phyloP scores from a whole-genome alignment of 2,113 vertebrate species.

The Aix galericulata region DNA sequence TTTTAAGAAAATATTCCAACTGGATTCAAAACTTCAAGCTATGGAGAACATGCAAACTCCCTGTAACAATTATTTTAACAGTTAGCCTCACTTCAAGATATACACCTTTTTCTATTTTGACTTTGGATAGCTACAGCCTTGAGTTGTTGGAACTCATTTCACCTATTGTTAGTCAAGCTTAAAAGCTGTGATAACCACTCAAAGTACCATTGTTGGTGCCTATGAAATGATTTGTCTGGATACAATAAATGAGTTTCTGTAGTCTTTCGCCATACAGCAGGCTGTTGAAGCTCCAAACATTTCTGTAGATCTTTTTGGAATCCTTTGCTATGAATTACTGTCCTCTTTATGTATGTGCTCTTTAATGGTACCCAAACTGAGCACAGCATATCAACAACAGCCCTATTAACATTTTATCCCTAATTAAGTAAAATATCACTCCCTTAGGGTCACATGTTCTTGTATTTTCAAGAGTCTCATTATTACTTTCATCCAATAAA shows the following conservation, averaged over 20 bases:
- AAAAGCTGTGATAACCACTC: neutral
- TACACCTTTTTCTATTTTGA: neutral
- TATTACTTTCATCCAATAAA: neutral
- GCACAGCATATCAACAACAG: neutral
- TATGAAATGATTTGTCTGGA: neutral
- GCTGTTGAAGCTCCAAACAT: neutral
- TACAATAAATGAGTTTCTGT: neutral
- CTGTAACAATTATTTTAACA: neutral
- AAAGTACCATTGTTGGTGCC: neutral
- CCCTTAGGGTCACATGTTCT: neutral
- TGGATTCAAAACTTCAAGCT: neutral
- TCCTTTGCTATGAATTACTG: neutral
- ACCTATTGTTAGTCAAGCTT: neutral
- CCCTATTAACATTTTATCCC: neutral
- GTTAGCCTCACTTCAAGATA: neutral
- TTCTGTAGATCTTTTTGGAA: neutral
- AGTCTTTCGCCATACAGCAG: neutral
- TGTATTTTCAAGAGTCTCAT: neutral
- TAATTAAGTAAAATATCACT: neutral
- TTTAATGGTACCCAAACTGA: neutral
- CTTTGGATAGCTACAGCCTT: neutral
- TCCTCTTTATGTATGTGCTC: neutral
- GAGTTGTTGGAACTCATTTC: neutral
- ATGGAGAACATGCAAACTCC: neutral
- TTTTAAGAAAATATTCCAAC: constrained; percentile 49